These are phyloP conservation scores for Pycnonotus jocosus DNA, from an alignment of 2,113 vertebrate species.

Conservation along the genomic window DNA sequence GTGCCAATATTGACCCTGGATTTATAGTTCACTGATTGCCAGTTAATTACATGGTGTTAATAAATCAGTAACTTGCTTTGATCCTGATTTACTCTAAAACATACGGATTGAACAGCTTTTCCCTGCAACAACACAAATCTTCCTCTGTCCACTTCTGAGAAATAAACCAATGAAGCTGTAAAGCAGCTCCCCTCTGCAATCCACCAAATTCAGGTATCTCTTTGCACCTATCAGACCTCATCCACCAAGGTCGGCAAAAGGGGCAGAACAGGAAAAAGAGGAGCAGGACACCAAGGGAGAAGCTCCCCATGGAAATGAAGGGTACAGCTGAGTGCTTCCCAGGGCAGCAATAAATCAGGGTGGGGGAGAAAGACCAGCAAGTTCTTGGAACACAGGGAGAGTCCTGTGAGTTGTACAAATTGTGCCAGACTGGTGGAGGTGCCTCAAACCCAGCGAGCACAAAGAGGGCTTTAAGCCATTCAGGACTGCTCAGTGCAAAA, in stretches of 20 bases:
- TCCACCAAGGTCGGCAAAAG: accelerated
- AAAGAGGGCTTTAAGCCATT: not conserved
- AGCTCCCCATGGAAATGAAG: not conserved
- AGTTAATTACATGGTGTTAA: slow-evolving; percentile 5
- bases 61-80: slow-evolving; percentile 16
- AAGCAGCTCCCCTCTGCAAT: not conserved
- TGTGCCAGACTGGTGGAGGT: not conserved
- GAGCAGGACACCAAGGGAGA: not conserved
- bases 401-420: not conserved
- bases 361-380: not conserved
- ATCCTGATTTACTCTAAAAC: not conserved
- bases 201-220: not conserved
- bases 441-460: accelerated
- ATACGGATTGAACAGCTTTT: not conserved
- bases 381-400: not conserved
- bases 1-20: not conserved
- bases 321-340: not conserved
- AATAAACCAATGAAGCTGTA: not conserved
- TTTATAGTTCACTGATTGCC: not conserved
- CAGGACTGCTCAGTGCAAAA: not conserved
- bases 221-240: accelerated
- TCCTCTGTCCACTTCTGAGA: not conserved
- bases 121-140: not conserved
- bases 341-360: not conserved
- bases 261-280: not conserved